Percentiles rank a stretch among this genome's conserved stretches.
Conservation (phyloP, 2,113 vertebrate species). For the Tricholaema leucomelas region DNA sequence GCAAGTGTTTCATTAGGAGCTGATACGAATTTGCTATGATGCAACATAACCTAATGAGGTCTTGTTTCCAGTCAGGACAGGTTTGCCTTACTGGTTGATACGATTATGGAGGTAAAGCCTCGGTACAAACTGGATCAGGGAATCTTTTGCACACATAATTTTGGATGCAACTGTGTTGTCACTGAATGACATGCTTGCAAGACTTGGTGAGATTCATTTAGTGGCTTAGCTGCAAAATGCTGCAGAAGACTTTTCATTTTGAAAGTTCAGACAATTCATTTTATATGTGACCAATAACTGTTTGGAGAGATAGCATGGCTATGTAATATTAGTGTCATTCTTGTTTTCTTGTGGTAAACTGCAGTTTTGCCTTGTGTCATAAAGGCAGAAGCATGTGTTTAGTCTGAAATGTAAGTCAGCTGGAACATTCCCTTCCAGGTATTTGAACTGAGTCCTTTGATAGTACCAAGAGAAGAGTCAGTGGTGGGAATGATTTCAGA, state of each 20-base stretch:
- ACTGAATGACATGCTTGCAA: not conserved
- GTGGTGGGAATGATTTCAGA: not conserved
- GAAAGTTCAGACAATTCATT: not conserved
- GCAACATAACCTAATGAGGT: not conserved
- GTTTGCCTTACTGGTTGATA: not conserved
- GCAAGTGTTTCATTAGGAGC: conserved; percentile 45
- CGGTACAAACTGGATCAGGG: not conserved
- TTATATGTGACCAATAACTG: not conserved
- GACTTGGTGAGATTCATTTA: not conserved
- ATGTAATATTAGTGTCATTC: not conserved
- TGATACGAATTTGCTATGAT: not conserved
- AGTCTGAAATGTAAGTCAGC: conserved; percentile 14
- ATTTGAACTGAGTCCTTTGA: not conserved
- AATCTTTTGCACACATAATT: not conserved
- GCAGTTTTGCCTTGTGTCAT: conserved; percentile 8
- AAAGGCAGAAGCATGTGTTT: conserved; percentile 38
- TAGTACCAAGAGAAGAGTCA: not conserved
- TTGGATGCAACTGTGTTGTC: not conserved
- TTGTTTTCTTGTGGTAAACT: conserved; percentile 26
- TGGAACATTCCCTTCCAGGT: not conserved
- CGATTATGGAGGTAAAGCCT: not conserved
- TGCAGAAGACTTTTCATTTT: not conserved
- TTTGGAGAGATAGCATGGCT: not conserved
- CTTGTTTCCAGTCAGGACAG: conserved; percentile 2
- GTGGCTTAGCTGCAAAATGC: not conserved